Evolutionary conservation across 2,888 invertebrate genomes (phyloP), one percentile per base, ranked within the genome.

Genomic region (Epistrophe eligans): DNA sequence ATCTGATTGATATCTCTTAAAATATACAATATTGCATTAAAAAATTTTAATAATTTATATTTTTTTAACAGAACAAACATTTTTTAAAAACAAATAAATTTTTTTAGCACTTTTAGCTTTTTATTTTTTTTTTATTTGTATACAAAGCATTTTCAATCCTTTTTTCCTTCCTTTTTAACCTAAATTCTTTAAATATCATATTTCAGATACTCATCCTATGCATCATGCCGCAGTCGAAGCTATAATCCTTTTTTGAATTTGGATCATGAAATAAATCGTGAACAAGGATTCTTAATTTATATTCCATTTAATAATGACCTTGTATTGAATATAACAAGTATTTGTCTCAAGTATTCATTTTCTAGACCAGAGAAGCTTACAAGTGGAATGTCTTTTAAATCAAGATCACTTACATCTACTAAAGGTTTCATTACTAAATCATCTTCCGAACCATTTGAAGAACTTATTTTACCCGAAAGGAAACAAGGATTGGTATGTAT

Each of bases 251-350:
- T 96, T 11, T 92, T 95, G 0, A 94, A 95, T 89, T 93, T 95
- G 0, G 95, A 95, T 90, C 95, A 96, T 89, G 94, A 94, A 10
- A 95, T 95, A 1, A 94, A 95, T 28, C 94, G 96, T n/a, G 95
- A 95, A 82, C 95, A 95, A 89, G 95, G 96, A 0, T 91, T 96
- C 79, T 95, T 96, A 0, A 94, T 95, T 0, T 95, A 95, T 89
- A 90, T 96, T 6, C 96, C 96, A 0, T 93, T 95, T 89, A 95
- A 95, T 89, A 93, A 91, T 80, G 92, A 93, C 66, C 76, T 93
- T 4, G 91, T 90, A 90, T 70, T 90, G 0, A 92, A 93, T 77
- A 90, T 91, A 40, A 91, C 90, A 7, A 90, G 89, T 45, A 89
- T 89, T 50, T 92, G 91, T 66, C 83, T 92, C 7, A 90, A 90